Conservation (phyloP, 2,888 invertebrate genomes). For the Pycnomerus fuliginosus region DNA sequence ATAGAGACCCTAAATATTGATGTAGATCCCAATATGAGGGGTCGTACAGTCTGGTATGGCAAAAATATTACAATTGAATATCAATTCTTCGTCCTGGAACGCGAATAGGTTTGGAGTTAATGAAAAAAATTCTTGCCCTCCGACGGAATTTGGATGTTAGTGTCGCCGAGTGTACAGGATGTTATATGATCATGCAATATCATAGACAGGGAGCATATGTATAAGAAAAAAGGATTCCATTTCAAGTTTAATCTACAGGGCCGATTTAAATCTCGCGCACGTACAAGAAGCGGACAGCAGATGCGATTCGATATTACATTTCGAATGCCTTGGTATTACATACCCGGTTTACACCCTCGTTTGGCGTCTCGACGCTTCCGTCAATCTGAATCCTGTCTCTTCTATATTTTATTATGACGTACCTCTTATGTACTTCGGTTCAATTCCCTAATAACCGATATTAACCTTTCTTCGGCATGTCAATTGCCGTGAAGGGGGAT, state of each 20-base stretch:
- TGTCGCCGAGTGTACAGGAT: slow-evolving; percentile 29
- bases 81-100: too few species aligned
- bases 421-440: slow-evolving; percentile 3
- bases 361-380: slow-evolving; percentile 14
- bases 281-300: slow-evolving; percentile 47
- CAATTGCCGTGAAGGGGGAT: slow-evolving; percentile 42
- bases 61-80: slow-evolving; percentile 13
- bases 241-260: slow-evolving; percentile 44
- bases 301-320: slow-evolving; percentile 46
- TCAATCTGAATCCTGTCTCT: slow-evolving; percentile 17
- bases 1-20: slow-evolving; percentile 41
- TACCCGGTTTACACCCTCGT: slow-evolving; percentile 39
- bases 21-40: slow-evolving; percentile 26
- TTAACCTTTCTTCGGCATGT: slow-evolving; percentile 43
- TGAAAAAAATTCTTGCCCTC: too few species aligned
- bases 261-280: slow-evolving; percentile 48
- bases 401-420: slow-evolving; percentile 9
- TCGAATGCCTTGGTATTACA: slow-evolving; percentile 34
- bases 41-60: slow-evolving; percentile 18
- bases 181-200: slow-evolving; percentile 39
- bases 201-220: slow-evolving; percentile 42
- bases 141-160: not conserved
- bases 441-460: slow-evolving; percentile 12
- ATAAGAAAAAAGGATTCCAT: slow-evolving; percentile 44
- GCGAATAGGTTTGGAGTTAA: too few species aligned